Percentiles rank a stretch among this genome's conserved stretches.
phyloP scores from a whole-genome alignment of 2,888 invertebrate genomes.

The Microctonus aethiopoides region DNA sequence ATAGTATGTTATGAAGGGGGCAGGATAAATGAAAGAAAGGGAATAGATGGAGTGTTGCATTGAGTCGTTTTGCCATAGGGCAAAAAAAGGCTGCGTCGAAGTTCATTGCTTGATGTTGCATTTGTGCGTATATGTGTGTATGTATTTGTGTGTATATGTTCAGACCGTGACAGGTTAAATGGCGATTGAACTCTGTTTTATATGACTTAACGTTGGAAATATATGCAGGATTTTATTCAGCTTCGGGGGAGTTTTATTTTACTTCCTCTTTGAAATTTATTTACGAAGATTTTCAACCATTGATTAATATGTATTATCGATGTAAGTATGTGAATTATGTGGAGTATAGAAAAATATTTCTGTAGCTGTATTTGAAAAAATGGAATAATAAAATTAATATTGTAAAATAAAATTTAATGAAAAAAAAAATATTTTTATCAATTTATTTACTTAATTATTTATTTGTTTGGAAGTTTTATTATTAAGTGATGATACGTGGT shows the following conservation, averaged over 20 bases:
- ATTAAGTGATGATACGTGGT: no score
- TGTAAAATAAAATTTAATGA: no score
- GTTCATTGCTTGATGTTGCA: conserved; percentile 25
- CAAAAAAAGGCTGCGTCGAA: conserved; percentile 36
- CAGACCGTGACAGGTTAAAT: conserved; percentile 41
- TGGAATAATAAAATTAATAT: no score
- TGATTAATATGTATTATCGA: neutral
- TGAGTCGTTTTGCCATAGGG: conserved; percentile 34
- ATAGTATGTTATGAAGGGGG: conserved; percentile 36
- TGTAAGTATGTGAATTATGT: no score
- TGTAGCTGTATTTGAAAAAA: no score
- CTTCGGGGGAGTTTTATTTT: neutral
- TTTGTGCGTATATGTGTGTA: conserved; percentile 26
- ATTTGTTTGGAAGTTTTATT: no score
- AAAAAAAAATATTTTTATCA: no score
- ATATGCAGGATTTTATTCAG: neutral
- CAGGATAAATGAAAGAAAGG: conserved; percentile 19
- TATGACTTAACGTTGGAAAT: conserved; percentile 15
- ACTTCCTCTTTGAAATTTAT: conserved; percentile 9
- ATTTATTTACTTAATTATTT: no score
- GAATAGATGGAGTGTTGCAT: conserved; percentile 28
- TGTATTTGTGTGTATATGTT: neutral
- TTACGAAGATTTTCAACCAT: neutral
- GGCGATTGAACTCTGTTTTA: conserved; percentile 43
- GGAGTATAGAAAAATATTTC: no score